A percentile compares a stretch with the other conserved stretches of the same genome.
Conservation (phyloP, 2,113 vertebrate species). For the Oostethus manadensis region DNA sequence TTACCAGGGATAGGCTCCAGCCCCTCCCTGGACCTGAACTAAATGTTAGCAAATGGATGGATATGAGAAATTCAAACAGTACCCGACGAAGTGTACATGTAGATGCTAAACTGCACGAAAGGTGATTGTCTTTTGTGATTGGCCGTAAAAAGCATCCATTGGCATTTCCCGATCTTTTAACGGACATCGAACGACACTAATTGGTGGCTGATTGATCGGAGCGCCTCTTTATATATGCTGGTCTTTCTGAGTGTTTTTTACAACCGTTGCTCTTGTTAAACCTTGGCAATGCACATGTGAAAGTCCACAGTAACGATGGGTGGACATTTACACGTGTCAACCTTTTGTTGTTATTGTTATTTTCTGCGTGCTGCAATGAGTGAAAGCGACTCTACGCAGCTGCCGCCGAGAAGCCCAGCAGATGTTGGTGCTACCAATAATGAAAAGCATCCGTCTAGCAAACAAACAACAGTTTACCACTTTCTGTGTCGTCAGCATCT, state of each 20-base stretch:
- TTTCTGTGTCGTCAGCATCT: slow-evolving; percentile 63
- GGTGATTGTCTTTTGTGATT: too few species aligned
- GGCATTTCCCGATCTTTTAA: too few species aligned
- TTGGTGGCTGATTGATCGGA: too few species aligned
- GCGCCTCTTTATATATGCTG: too few species aligned
- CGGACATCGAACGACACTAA: too few species aligned
- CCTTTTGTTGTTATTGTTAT: slow-evolving; percentile 7
- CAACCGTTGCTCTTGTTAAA: not conserved
- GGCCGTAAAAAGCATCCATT: not conserved
- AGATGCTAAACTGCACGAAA: too few species aligned
- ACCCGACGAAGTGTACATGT: too few species aligned
- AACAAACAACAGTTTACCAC: slow-evolving; percentile 64
- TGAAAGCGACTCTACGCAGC: slow-evolving; percentile 37
- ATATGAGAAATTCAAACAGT: too few species aligned
- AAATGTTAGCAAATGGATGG: too few species aligned
- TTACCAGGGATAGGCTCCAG: too few species aligned
- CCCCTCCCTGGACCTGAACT: too few species aligned
- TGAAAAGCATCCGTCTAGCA: slow-evolving; percentile 66
- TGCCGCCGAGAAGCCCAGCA: slow-evolving; percentile 49
- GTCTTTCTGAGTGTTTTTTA: not conserved
- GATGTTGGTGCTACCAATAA: slow-evolving; percentile 65
- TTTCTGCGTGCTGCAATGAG: not conserved
- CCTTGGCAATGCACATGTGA: not conserved
- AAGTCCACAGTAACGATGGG: not conserved
- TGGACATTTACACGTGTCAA: not conserved